Evolutionary conservation across 2,797 vertebrate species (phyloP).

Genomic region (Poecile montanus): DNA sequence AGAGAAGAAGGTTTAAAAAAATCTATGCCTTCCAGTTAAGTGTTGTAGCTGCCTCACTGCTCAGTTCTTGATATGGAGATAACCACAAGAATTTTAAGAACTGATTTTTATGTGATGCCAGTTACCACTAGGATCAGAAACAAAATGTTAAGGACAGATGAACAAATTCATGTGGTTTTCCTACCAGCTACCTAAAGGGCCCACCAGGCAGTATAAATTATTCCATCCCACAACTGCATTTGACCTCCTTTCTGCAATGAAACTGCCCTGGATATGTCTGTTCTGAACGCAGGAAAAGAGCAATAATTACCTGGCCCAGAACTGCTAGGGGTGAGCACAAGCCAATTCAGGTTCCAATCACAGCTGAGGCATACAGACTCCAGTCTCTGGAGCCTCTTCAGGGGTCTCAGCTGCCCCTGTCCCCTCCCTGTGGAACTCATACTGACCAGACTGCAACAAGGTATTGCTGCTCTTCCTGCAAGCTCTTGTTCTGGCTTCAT

Average conservation of each 20-base stretch:
- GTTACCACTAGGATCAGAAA: not conserved
- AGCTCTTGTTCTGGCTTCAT: not conserved
- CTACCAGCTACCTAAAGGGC: not conserved
- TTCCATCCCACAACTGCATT: not conserved
- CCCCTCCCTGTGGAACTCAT: accelerated
- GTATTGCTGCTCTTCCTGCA: not conserved
- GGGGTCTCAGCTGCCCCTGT: accelerated
- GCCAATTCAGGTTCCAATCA: not conserved
- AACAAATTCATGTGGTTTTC: not conserved
- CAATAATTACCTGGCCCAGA: not conserved
- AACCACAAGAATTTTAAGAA: conserved; percentile 18
- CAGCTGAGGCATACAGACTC: not conserved
- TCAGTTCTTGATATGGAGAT: not conserved
- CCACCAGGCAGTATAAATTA: not conserved
- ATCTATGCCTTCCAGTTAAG: not conserved
- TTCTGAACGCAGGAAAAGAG: not conserved
- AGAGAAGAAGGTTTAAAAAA: not conserved
- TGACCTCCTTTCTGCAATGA: not conserved
- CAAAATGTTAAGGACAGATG: not conserved
- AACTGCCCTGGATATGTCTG: not conserved
- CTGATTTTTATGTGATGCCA: not conserved
- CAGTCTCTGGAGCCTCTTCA: not conserved
- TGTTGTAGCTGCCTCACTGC: not conserved
- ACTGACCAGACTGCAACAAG: not conserved
- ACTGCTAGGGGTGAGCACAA: not conserved